Conservation (phyloP, 2,113 vertebrate genomes). For the Seriola aureovittata region DNA sequence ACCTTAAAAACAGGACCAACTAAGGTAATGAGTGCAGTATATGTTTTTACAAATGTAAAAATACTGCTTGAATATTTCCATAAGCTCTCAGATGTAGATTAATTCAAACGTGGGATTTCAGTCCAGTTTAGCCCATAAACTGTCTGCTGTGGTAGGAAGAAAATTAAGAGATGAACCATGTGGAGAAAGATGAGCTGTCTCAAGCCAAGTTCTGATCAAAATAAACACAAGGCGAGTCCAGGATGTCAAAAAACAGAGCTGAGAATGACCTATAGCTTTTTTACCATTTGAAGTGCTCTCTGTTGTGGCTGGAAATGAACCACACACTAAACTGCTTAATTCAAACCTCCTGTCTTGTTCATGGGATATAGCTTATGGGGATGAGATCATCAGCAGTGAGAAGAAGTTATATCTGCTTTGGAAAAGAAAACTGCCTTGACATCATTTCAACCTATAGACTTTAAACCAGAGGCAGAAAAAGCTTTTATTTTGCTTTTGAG, state of each 20-base stretch:
- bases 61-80: not conserved
- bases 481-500: not conserved
- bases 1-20: conserved; percentile 4
- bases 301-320: conserved; percentile 64
- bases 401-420: conserved; percentile 52
- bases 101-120: not conserved
- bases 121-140: conserved; percentile 23
- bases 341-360: conserved; percentile 69
- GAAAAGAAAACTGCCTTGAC: conserved; percentile 30
- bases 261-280: conserved; percentile 6
- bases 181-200: not conserved
- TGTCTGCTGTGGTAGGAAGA: not conserved
- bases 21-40: not conserved
- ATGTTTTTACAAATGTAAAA: conserved; percentile 3
- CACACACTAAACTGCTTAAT: conserved; percentile 56
- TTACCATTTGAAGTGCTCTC: conserved; percentile 1
- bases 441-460: conserved; percentile 37
- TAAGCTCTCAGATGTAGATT: not conserved
- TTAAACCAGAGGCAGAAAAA: conserved; percentile 6
- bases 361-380: conserved; percentile 39
- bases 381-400: conserved; percentile 64
- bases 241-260: conserved; percentile 5
- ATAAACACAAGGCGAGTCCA: conserved; percentile 7
- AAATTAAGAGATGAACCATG: not conserved
- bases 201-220: conserved; percentile 11